Base-by-base conservation (phyloP, 2,888 invertebrate genomes). In the Mactromeris polynyma region DNA sequence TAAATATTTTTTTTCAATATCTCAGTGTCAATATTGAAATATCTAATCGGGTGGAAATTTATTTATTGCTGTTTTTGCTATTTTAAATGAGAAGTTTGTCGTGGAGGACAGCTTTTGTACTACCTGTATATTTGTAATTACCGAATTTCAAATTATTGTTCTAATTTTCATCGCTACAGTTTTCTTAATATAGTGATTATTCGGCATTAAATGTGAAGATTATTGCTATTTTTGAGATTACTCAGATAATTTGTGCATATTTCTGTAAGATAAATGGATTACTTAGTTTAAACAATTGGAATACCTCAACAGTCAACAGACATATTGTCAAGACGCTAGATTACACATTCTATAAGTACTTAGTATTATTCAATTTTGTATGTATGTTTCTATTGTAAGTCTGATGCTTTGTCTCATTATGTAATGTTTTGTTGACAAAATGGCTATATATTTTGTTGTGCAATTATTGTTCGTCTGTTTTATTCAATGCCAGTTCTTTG, bases 341-440 rank as follows among this genome's bases (percentile, higher is more conserved):
- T 21, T 54, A n/a, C n/a, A 19, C 6, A 64, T 64, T 64, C 58
- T 64, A 26, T 64, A 3, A 26, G 58, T 64, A 64, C n/a, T 64
- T 64, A 19, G 26, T n/a, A n/a, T n/a, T n/a, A n/a, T n/a, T n/a
- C n/a, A n/a, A 26, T 26, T 64, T 64, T 64, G 6, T 64, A 26
- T 64, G 14, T 14, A 51, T 51, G 51, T 51, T 51, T 6, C 19
- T 17, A 51, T 51, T 51, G 2, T 51, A 51, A 6, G 9, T 58
- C 26, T 26, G 58, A n/a, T 26, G 58, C 58, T 26, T 64, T 64
- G 26, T 64, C 58, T 9, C n/a, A 11, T 7, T 64, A 26, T 26
- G 58, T 7, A 64, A 64, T 64, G 58, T 64, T 58, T 64, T 64
- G 58, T 64, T 26, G 58, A 64, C 26, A 64, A 64, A 64, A 64